Percentiles rank a stretch among this genome's conserved stretches.
These are phyloP conservation scores for Canis aureus DNA, from an alignment of 2,113 vertebrate genomes.

Conservation along the genomic window DNA sequence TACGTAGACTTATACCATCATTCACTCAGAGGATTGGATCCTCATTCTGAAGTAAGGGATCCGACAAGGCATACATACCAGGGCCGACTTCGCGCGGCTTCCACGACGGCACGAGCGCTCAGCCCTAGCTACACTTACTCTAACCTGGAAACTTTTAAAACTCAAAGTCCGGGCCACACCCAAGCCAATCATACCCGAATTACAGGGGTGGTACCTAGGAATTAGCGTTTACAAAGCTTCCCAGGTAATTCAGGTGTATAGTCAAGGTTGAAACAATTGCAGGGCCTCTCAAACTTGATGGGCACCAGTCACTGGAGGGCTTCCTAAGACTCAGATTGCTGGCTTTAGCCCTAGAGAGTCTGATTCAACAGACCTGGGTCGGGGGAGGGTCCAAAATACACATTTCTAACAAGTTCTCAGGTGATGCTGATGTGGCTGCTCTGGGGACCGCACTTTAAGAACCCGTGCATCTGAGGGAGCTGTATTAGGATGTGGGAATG, in stretches of 20 bases:
- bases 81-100: background rate
- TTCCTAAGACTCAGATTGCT: background rate
- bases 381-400: background rate
- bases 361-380: background rate
- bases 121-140: background rate
- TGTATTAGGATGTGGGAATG: background rate
- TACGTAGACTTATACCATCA: background rate
- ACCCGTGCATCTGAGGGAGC: background rate
- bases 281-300: background rate
- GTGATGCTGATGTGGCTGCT: background rate
- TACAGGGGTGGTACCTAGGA: background rate
- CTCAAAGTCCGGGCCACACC: background rate
- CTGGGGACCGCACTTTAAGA: background rate
- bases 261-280: background rate
- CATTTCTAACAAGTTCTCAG: background rate
- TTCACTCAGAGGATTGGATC: background rate
- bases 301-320: background rate
- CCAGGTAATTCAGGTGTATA: background rate
- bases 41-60: background rate
- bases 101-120: background rate
- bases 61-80: background rate
- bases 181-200: background rate
- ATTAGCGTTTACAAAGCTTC: background rate
- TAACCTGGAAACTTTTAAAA: slow-evolving; percentile 17
- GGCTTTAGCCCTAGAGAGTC: background rate